Evolutionary conservation across 2,113 vertebrate genomes (phyloP).

Genomic region (Protobothrops mucrosquamatus): DNA sequence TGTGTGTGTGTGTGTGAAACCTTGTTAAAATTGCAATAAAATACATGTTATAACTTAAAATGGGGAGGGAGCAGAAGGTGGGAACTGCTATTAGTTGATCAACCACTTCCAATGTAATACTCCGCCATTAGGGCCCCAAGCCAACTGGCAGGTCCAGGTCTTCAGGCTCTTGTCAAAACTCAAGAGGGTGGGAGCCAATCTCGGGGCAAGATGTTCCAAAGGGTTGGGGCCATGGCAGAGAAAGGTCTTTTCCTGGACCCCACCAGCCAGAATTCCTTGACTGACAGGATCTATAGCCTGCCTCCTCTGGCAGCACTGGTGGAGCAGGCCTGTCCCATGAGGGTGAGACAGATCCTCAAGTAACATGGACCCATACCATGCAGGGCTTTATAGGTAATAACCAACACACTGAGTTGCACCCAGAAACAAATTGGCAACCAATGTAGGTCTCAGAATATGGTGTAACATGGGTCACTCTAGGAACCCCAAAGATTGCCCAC

Average conservation of each 20-base stretch:
- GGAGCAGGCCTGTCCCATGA: not conserved
- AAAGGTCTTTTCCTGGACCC: not conserved
- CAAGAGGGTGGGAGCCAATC: not conserved
- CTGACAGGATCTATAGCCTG: not conserved
- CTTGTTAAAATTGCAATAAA: too few relatives aligned
- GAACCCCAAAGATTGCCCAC: not conserved
- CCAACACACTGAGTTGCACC: not conserved
- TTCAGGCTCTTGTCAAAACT: not conserved
- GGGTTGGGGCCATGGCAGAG: not conserved
- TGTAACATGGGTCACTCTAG: not conserved
- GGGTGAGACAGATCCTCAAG: not conserved
- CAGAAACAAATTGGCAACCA: not conserved
- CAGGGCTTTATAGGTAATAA: not conserved
- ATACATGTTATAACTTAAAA: too few relatives aligned
- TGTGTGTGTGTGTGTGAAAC: too few relatives aligned
- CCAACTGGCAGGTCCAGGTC: not conserved
- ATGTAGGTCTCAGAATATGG: not conserved
- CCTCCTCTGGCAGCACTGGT: not conserved
- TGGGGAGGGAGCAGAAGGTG: not conserved
- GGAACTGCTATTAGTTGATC: not conserved
- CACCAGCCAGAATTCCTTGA: not conserved
- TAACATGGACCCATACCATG: not conserved
- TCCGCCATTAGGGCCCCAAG: not conserved
- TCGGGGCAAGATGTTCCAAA: not conserved
- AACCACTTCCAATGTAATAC: not conserved